Percentiles rank a stretch among this genome's conserved stretches.
Conservation (phyloP, 2,888 invertebrate species). For the Pristionchus exspectatus region DNA sequence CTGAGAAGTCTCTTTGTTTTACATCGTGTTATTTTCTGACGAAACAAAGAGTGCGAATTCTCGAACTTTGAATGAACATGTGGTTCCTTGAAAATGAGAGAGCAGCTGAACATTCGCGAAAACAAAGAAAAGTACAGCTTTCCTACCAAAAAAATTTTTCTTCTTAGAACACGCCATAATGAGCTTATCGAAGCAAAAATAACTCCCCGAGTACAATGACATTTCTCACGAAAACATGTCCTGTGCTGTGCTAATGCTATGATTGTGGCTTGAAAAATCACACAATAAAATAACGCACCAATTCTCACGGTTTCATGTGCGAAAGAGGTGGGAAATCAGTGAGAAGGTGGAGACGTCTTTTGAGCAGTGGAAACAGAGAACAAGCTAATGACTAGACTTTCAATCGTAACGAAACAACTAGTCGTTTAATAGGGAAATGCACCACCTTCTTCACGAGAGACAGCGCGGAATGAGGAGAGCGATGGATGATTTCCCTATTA, state of each 20-base stretch:
- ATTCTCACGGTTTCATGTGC: not conserved
- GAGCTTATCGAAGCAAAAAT: not conserved
- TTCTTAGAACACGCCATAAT: too few relatives aligned
- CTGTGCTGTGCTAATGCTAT: not conserved
- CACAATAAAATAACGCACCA: not conserved
- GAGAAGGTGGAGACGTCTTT: not conserved
- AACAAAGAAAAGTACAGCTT: not conserved
- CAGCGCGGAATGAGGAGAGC: too few relatives aligned
- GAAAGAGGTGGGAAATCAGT: not conserved
- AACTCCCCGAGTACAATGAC: not conserved
- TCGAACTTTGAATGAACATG: not conserved
- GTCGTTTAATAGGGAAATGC: too few relatives aligned
- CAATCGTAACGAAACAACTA: too few relatives aligned
- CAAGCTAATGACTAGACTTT: not conserved
- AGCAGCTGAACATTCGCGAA: not conserved
- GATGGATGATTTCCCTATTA: too few relatives aligned
- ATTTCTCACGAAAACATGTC: not conserved
- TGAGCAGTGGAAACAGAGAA: not conserved
- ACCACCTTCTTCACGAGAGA: too few relatives aligned
- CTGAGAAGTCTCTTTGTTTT: not conserved
- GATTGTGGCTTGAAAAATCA: not conserved
- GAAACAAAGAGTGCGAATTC: not conserved
- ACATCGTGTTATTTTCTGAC: not conserved
- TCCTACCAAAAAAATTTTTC: too few relatives aligned
- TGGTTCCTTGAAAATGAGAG: not conserved